These are phyloP conservation scores for Phania funesta DNA, from an alignment of 2,888 invertebrate species.

Conservation along the genomic window DNA sequence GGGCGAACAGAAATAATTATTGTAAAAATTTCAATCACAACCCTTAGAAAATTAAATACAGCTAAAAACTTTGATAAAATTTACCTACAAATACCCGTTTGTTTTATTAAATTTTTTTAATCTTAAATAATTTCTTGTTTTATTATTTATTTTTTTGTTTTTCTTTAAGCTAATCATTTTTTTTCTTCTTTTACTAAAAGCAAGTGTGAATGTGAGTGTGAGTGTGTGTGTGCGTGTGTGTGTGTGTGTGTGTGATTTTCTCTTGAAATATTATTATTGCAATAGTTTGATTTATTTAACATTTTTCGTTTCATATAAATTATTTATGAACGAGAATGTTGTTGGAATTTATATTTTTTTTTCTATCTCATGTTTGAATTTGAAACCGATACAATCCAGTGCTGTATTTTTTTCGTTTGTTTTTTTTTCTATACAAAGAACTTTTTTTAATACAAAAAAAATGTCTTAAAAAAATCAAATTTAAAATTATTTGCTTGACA, in stretches of 20 bases:
- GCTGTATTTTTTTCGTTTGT: slow-evolving; percentile 44
- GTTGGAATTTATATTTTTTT: slow-evolving; percentile 20
- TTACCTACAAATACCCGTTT: slow-evolving; percentile 62
- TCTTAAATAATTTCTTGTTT: slow-evolving; percentile 42
- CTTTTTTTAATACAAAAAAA: not conserved
- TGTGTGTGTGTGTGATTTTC: slow-evolving; percentile 16
- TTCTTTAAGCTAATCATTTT: not conserved
- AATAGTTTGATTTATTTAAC: slow-evolving; percentile 19
- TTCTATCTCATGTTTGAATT: slow-evolving; percentile 66
- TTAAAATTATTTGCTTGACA: not conserved
- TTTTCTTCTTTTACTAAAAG: slow-evolving; percentile 35
- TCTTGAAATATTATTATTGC: slow-evolving; percentile 6
- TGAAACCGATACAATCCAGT: slow-evolving; percentile 75
- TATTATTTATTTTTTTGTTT: slow-evolving; percentile 6
- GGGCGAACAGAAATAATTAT: not conserved
- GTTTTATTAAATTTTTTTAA: slow-evolving; percentile 27
- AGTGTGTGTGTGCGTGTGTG: slow-evolving; percentile 27
- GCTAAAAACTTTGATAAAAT: slow-evolving; percentile 52
- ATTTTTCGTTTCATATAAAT: slow-evolving; percentile 16
- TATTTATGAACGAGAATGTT: slow-evolving; percentile 33
- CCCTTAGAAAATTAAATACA: slow-evolving; percentile 54
- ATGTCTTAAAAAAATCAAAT: not conserved
- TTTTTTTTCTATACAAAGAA: slow-evolving; percentile 1
- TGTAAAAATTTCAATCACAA: slow-evolving; percentile 57
- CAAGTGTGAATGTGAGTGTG: too few relatives aligned